These are phyloP conservation scores for Poliocrania exsul DNA, from an alignment of 2,797 vertebrate genomes.

Conservation along the genomic window DNA sequence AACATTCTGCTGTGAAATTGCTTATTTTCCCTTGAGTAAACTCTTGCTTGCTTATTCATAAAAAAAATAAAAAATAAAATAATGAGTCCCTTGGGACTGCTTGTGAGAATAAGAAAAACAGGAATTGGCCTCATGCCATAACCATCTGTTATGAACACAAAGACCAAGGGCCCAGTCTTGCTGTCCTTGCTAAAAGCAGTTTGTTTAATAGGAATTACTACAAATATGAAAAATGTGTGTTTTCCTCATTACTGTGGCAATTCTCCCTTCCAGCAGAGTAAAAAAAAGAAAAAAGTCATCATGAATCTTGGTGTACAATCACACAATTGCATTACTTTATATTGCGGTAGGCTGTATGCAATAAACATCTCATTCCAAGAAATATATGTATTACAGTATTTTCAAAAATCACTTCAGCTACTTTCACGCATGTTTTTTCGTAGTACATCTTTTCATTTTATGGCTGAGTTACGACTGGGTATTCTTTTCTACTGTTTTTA, in stretches of 20 bases:
- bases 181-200: constrained; percentile 34
- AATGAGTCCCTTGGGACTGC: constrained; percentile 1
- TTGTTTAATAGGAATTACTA: constrained; percentile 42
- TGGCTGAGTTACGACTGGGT: not conserved
- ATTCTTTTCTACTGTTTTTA: constrained; percentile 45
- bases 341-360: not conserved
- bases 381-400: constrained; percentile 20
- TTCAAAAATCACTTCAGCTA: constrained; percentile 12
- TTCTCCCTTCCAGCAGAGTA: not conserved
- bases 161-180: constrained; percentile 13
- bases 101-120: constrained; percentile 19
- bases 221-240: constrained; percentile 52
- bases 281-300: not conserved
- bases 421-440: not conserved
- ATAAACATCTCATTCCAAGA: constrained; percentile 36
- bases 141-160: constrained; percentile 51
- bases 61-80: not conserved
- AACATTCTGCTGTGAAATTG: not conserved
- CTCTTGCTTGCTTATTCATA: constrained; percentile 11
- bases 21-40: constrained; percentile 27
- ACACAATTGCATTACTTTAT: constrained; percentile 12
- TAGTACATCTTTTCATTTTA: constrained; percentile 29
- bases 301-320: not conserved
- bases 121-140: constrained; percentile 41
- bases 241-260: constrained; percentile 42